Evolutionary conservation across 2,888 invertebrate species (phyloP), one percentile per base, ranked within the genome.

Genomic region (Cheilosia grossa): DNA sequence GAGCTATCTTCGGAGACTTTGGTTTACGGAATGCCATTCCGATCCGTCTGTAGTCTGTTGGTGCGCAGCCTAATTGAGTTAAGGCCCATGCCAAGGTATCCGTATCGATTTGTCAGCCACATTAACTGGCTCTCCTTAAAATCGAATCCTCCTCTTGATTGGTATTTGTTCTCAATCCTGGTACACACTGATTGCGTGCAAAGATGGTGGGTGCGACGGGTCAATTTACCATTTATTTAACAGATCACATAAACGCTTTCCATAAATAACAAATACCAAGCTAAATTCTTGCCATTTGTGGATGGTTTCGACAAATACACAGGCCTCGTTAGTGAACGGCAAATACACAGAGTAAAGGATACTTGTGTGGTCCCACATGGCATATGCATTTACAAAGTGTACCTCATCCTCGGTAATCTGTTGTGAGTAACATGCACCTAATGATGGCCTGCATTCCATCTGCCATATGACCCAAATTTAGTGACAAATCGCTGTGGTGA

Each of bases 91-190:
- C 42, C 63, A 74, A 49, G 54, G 61, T 47, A 53, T 64, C 24
- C 40, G 49, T 21, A 13, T 49, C 33, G 49, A 42, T 70, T 73
- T 74, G 54, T 37, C 24, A n/a, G 67, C 13, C 40, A 59, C n/a
- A 19, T 4, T 1, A 13, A 13, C 30, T 2, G 7, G 10, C 5
- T 15, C 33, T 19, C 10, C 15, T 27, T 67, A 42, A 44, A 67
- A 66, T 61, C 10, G 61, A 73, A 73, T 77, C 47, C 72, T 77
- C 47, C 72, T 56, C 27, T 51, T 82, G 82, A 67, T 82, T 82
- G 72, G 51, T 63, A 63, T 69, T 63, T 58, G 51, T 56, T 58
- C 64, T 61, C 49, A 33, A 10, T 30, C 13, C 37, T 2, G 44
- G 17, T 9, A 44, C 17, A 44, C 1, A 15, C 13, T 4, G 15